Conservation (phyloP, 2,888 invertebrate genomes). For the Drosophila mettleri region DNA sequence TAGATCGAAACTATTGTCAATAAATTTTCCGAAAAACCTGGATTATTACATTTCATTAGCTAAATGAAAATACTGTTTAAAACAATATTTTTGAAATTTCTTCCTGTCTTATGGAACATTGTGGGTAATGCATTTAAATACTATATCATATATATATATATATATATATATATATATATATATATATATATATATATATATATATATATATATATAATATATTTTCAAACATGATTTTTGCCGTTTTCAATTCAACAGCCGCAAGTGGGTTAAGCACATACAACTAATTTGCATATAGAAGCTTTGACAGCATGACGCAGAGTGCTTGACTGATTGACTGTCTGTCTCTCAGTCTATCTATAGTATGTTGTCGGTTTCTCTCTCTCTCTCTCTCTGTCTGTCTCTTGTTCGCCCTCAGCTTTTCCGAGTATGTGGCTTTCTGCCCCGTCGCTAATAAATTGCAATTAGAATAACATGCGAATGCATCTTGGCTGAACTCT, state of each 20-base stretch:
- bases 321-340: conserved; percentile 56
- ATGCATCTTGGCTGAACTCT: conserved; percentile 71
- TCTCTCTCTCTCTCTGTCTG: neutral
- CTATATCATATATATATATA: conserved; percentile 2
- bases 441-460: conserved; percentile 65
- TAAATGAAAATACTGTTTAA: neutral
- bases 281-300: conserved; percentile 71
- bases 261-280: conserved; percentile 76
- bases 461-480: conserved; percentile 79
- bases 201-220: too few species aligned
- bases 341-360: conserved; percentile 25
- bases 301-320: conserved; percentile 65
- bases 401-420: neutral
- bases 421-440: conserved; percentile 1
- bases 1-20: too few species aligned
- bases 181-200: neutral
- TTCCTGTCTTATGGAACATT: neutral
- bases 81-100: neutral
- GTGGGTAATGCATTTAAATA: neutral
- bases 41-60: neutral
- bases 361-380: conserved; percentile 1
- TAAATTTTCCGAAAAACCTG: too few species aligned
- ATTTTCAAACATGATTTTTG: conserved; percentile 16
- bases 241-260: conserved; percentile 37
- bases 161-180: neutral